Evolutionary conservation across 2,888 invertebrate species (phyloP).

Genomic region (Flexamia atlantica): DNA sequence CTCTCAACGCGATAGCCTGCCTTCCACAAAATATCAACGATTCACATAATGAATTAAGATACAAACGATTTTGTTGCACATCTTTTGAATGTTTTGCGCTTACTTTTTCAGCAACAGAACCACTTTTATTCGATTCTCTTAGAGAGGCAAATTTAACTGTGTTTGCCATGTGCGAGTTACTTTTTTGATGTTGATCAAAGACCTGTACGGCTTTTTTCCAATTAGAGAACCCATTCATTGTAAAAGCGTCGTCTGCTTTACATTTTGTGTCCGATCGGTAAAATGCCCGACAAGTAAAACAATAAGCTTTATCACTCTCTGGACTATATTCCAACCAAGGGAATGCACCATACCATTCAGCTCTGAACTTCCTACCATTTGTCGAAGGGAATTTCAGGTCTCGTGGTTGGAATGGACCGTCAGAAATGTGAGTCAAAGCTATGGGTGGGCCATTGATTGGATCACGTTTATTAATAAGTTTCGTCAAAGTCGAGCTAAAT

Average conservation of each 20-base stretch:
- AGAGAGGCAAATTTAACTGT: slow-evolving; percentile 59
- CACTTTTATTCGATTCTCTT: slow-evolving; percentile 59
- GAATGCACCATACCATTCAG: slow-evolving; percentile 60
- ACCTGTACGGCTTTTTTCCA: slow-evolving; percentile 68
- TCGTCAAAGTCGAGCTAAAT: neutral
- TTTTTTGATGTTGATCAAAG: slow-evolving; percentile 66
- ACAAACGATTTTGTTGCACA: slow-evolving; percentile 65
- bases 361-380: slow-evolving; percentile 46
- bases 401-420: slow-evolving; percentile 30
- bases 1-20: slow-evolving; percentile 68
- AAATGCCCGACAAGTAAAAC: slow-evolving; percentile 61
- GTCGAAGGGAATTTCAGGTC: neutral
- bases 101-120: slow-evolving; percentile 66
- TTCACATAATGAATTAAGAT: slow-evolving; percentile 66
- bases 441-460: slow-evolving; percentile 31
- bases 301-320: slow-evolving; percentile 56
- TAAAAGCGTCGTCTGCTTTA: slow-evolving; percentile 50
- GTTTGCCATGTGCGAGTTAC: slow-evolving; percentile 63
- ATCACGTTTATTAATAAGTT: slow-evolving; percentile 12
- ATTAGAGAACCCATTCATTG: slow-evolving; percentile 65
- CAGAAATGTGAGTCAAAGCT: neutral
- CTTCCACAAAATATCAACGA: slow-evolving; percentile 67
- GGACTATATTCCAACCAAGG: slow-evolving; percentile 63
- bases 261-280: neutral
- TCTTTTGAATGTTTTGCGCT: slow-evolving; percentile 65